Evolutionary conservation across 2,888 invertebrate genomes (phyloP).

Genomic region (Melinaea menophilus): DNA sequence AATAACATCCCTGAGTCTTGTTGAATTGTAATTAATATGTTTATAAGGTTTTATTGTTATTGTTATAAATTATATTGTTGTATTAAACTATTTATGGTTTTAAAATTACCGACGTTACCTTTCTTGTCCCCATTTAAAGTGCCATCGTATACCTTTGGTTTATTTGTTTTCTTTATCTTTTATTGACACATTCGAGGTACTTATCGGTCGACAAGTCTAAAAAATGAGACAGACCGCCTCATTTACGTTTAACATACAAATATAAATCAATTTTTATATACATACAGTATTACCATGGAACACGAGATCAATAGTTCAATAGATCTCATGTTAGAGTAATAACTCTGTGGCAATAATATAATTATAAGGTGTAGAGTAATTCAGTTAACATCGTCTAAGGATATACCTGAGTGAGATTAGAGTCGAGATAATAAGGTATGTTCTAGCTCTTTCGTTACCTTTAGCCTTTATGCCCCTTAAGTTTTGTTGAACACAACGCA

Average conservation of each 20-base stretch:
- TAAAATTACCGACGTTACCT: slow-evolving; percentile 19
- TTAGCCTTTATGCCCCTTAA: slow-evolving; percentile 36
- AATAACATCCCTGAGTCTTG: no score
- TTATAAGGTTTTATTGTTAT: not conserved
- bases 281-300: not conserved
- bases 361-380: not conserved
- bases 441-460: slow-evolving; percentile 21
- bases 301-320: not conserved
- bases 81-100: slow-evolving; percentile 11
- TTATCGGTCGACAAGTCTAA: slow-evolving; percentile 66
- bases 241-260: slow-evolving; percentile 1
- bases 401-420: not conserved
- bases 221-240: slow-evolving; percentile 35
- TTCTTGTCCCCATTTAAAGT: slow-evolving; percentile 47
- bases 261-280: not conserved
- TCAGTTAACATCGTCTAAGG: not conserved
- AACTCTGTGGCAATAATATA: not conserved
- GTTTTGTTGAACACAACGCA: slow-evolving; percentile 54
- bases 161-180: slow-evolving; percentile 67
- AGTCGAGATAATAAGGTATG: slow-evolving; percentile 2
- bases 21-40: no score
- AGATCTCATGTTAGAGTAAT: not conserved
- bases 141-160: slow-evolving; percentile 58
- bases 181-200: slow-evolving; percentile 69
- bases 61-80: not conserved